Evolutionary conservation across 30 jellyfish, hydroid and myxozoan genomes (phyloP).

Genomic region (Pseudorhiza aurosa): DNA sequence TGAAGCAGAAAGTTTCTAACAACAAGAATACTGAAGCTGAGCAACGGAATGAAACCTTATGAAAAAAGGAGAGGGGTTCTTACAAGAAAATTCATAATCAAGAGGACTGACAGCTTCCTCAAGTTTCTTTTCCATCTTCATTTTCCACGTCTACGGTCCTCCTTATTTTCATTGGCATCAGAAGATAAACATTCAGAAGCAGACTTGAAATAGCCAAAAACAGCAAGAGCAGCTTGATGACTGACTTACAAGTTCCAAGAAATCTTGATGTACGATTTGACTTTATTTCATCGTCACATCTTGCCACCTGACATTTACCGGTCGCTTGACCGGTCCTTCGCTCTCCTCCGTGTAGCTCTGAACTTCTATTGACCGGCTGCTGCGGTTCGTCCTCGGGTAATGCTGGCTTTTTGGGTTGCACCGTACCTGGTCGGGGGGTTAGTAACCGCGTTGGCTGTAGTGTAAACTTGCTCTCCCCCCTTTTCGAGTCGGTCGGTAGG

Average conservation of each 20-base stretch:
- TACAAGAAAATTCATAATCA: no score
- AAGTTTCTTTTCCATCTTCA: no score
- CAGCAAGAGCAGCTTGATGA: neutral
- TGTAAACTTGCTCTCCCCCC: neutral
- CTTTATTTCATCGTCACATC: neutral
- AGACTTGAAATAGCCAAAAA: neutral
- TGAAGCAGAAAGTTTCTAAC: no score
- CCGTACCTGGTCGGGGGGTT: neutral
- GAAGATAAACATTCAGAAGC: neutral
- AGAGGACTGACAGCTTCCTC: no score
- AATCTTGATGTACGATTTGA: neutral
- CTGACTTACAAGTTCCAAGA: neutral
- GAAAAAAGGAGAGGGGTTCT: no score
- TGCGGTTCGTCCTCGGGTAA: neutral
- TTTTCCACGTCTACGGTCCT: no score
- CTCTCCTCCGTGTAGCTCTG: neutral
- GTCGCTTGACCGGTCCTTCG: neutral
- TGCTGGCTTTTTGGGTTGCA: neutral
- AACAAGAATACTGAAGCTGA: no score
- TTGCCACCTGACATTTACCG: neutral
- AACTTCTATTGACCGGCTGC: neutral
- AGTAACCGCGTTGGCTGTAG: slow-evolving; percentile 39
- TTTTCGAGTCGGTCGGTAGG: neutral
- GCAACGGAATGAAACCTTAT: no score
- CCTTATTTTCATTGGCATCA: no score